Evolutionary conservation across 2,797 vertebrate genomes (phyloP), one percentile per base, ranked within the genome.

Genomic region (Alectoris magna): DNA sequence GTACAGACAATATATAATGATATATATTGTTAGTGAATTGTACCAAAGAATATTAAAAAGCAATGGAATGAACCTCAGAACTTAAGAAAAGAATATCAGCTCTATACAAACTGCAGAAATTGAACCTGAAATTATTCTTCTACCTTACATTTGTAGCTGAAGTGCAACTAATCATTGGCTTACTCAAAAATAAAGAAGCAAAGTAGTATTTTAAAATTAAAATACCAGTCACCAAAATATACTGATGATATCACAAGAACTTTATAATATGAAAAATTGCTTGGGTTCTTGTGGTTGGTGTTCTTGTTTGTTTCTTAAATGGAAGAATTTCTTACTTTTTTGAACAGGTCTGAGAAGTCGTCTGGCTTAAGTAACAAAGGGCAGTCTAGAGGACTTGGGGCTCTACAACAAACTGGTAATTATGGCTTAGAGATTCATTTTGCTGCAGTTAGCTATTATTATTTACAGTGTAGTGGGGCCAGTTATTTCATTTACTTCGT

Each of bases 351-450:
- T 31, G 99, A 99, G 93, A 99, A 98, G 97, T 97, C 97, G 38
- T 98, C 98, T 97, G 90, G 92, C 5, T 89, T 97, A 91, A 91
- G 84, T 77, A 98, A 77, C 97, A 98, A 99, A 96, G 97, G 98
- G 69, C 97, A 98, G 53, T 96, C 97, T 2, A 98, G 98, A 98
- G 98, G 96, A 98, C 97, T 44, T 82, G 98, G 98, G 36, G 98
- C 98, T 83, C 96, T 98, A 11, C 98, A 98, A 80, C 98, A 98
- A 91, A 97, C 98, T 87, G 98, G 99, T 98, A 97, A 98, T 96
- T 97, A 88, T 64, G 31, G 13, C 67, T 91, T 88, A 60, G 58
- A 91, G 34, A 72, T 82, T 51, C 39, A 22, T 59, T 74, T 67
- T 60, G 4, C 76, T 85, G 12, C 62, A 58, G 55, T 78, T 83